Evolutionary conservation across 2,888 invertebrate species (phyloP).

Genomic region (Sarcophaga subvicina): DNA sequence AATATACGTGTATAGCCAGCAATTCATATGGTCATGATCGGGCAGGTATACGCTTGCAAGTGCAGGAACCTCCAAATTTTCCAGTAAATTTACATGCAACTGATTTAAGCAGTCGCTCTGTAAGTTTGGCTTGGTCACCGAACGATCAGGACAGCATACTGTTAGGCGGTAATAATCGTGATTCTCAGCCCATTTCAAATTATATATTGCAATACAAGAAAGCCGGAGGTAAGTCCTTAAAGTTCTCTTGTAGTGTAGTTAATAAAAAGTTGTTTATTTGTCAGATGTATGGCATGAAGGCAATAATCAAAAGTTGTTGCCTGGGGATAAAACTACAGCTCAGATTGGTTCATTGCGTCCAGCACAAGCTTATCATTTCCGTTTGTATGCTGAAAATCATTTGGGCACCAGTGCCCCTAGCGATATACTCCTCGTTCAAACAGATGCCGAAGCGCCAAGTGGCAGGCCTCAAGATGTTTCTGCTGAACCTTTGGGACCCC

Average conservation of each 20-base stretch:
- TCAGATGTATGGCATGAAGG: conserved; percentile 84
- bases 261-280: not conserved
- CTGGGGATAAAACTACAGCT: conserved; percentile 83
- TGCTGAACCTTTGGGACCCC: conserved; percentile 87
- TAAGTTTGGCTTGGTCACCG: conserved; percentile 84
- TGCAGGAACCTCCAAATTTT: conserved; percentile 85
- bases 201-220: conserved; percentile 85
- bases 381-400: conserved; percentile 85
- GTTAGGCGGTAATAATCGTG: conserved; percentile 76
- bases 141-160: conserved; percentile 81
- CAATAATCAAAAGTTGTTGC: conserved; percentile 83
- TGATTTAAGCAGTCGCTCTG: conserved; percentile 84
- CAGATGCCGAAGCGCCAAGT: conserved; percentile 86
- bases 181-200: conserved; percentile 83
- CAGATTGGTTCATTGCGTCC: conserved; percentile 84
- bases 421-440: conserved; percentile 83
- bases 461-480: conserved; percentile 87
- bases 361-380: conserved; percentile 84
- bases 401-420: conserved; percentile 85
- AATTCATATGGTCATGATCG: conserved; percentile 86
- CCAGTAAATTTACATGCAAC: conserved; percentile 84
- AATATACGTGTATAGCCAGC: conserved; percentile 85
- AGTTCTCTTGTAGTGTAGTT: too few relatives aligned
- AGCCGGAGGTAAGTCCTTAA: conserved; percentile 81
- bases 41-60: conserved; percentile 81